Evolutionary conservation across 2,797 vertebrate genomes (phyloP).

Genomic region (Echeneis naucrates): DNA sequence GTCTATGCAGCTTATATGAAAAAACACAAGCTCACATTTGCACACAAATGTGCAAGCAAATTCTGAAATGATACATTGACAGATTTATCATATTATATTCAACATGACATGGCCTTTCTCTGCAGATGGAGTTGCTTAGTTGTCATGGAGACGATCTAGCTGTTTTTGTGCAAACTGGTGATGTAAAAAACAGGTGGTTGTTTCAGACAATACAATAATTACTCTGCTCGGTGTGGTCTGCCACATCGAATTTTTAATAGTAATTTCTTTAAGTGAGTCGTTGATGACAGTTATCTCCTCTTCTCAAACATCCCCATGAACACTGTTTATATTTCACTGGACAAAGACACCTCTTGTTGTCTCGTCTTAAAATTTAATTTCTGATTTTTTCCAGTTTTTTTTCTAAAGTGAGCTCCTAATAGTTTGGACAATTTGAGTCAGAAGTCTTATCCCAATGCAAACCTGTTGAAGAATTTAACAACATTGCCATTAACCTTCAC

Average conservation of each 20-base stretch:
- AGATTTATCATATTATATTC: neutral
- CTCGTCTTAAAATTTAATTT: too few species aligned
- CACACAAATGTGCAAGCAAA: too few species aligned
- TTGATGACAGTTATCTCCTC: slow-evolving; percentile 5
- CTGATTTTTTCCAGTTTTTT: too few species aligned
- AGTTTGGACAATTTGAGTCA: slow-evolving; percentile 7
- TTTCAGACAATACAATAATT: neutral
- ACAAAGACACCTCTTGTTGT: slow-evolving; percentile 9
- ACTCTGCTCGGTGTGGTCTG: neutral
- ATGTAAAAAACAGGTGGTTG: neutral
- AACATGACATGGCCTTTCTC: neutral
- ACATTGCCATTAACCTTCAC: too few species aligned
- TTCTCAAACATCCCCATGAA: neutral
- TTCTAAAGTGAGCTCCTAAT: neutral
- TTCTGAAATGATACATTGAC: neutral
- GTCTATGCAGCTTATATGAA: neutral
- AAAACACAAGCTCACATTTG: neutral
- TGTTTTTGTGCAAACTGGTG: neutral
- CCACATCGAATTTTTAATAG: neutral
- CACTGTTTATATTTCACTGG: neutral
- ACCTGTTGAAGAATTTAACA: too few species aligned
- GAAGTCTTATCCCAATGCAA: too few species aligned
- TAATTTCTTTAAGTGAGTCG: neutral
- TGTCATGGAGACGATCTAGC: slow-evolving; percentile 7
- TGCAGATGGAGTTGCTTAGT: neutral